Base-by-base conservation (phyloP, 2,113 vertebrate genomes). In the Arenaria interpres region DNA sequence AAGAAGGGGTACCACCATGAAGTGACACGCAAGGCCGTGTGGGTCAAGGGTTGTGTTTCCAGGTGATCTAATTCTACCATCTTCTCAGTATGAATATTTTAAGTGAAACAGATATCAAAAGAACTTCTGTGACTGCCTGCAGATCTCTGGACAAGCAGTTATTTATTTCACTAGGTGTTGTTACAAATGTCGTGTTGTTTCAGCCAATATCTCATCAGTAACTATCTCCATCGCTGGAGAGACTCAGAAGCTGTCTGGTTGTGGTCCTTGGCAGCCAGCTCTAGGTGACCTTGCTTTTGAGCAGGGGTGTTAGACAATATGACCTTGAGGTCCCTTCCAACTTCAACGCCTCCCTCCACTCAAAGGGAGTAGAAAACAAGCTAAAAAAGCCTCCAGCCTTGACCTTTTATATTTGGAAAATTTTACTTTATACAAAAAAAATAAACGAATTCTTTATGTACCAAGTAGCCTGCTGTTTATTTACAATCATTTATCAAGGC, bases 1-100 rank as follows among this genome's bases (percentile, higher is more conserved):
- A 78, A 51, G 72, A 60, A 72, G 27, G 54, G n/a, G 2, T 59
- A 27, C 48, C 37, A 15, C 17, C 17, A 23, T 43, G 45, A 75
- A 14, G 10, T 28, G 28, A 53, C 32, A 35, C 10, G 25, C 4
- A 43, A 43, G 50, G 57, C 21, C 2, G 0, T 4, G 0, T 39
- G 15, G 15, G 14, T n/a, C 20, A 59, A 37, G 25, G 60, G 50
- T 21, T 89, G 4, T 43, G 68, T 8, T 75, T 85, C 35, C 63
- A 89, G 63, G 50, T 80, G 14, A 62, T 78, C 3, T 32, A 39
- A 64, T 28, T 48, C 62, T 41, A 21, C 24, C 28, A 4, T 32
- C 35, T 45, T 71, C 39, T 45, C 27, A 59, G 25, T 50, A 30
- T 0, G 0, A 48, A 6, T 53, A 37, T 39, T 53, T 23, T 22